Evolutionary conservation across 2,113 vertebrate genomes (phyloP).

Genomic region (Trogon melanurus): DNA sequence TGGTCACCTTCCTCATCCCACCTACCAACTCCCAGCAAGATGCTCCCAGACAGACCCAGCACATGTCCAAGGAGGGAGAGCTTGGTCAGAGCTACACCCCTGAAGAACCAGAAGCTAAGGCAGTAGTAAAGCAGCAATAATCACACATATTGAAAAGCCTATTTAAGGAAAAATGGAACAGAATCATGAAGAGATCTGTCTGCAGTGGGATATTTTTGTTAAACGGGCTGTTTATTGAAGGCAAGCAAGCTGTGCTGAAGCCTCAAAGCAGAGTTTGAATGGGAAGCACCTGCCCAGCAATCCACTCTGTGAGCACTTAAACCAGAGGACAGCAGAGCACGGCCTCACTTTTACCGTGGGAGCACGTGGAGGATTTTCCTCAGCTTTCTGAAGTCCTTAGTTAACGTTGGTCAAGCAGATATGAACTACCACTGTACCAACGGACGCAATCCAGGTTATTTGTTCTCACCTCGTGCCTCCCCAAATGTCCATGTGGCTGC

Average conservation of each 20-base stretch:
- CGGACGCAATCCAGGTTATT: background rate
- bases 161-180: background rate
- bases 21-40: background rate
- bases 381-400: background rate
- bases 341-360: background rate
- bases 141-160: background rate
- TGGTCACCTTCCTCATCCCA: background rate
- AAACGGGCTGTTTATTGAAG: background rate
- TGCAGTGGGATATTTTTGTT: background rate
- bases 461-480: background rate
- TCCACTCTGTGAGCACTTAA: background rate
- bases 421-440: background rate
- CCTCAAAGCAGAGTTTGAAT: background rate
- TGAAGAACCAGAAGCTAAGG: background rate
- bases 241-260: background rate
- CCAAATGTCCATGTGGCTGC: background rate
- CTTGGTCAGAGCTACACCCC: background rate
- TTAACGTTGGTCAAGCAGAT: background rate
- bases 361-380: background rate
- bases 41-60: background rate
- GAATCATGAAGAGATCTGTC: background rate
- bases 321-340: background rate
- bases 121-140: background rate
- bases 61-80: accelerated
- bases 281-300: background rate